phyloP scores from a whole-genome alignment of 64 coral and sea anemone genomes.

The Stylophora pistillata region DNA sequence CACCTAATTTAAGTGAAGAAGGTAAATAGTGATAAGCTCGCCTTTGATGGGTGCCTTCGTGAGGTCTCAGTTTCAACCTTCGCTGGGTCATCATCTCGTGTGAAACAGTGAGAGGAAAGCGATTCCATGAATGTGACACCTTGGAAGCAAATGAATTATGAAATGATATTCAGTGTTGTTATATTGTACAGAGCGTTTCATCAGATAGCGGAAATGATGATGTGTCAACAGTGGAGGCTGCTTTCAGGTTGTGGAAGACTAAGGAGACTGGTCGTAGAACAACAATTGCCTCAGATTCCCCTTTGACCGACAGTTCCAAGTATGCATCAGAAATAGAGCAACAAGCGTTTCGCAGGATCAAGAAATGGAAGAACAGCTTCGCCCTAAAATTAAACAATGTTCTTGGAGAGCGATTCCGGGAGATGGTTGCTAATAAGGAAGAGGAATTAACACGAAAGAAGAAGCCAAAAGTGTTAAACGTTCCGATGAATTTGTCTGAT shows the following conservation, averaged over 20 bases:
- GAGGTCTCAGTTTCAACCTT: too few relatives aligned
- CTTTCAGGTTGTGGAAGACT: constrained; percentile 12
- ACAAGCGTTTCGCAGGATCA: constrained; percentile 72
- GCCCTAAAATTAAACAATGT: constrained; percentile 60
- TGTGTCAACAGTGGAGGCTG: constrained; percentile 6
- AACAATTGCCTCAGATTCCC: constrained; percentile 23
- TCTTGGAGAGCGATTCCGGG: constrained; percentile 37
- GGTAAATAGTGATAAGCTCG: too few relatives aligned
- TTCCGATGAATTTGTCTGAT: constrained; percentile 58
- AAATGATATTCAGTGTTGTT: neutral
- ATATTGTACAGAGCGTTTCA: neutral
- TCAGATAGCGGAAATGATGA: neutral
- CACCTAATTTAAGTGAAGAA: too few relatives aligned
- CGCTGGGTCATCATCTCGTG: too few relatives aligned
- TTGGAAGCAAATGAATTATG: neutral
- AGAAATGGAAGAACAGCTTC: constrained; percentile 62
- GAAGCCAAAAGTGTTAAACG: constrained; percentile 54
- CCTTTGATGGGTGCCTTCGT: too few relatives aligned
- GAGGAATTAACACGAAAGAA: constrained; percentile 12
- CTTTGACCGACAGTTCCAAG: constrained; percentile 45
- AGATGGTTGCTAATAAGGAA: neutral
- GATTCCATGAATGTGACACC: too few relatives aligned
- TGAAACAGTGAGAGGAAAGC: too few relatives aligned
- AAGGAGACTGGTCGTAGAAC: constrained; percentile 10
- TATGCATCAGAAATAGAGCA: constrained; percentile 73